Base-by-base conservation (phyloP, 53 echinoderm and acorn worm genomes). In the Glandiceps talaboti region DNA sequence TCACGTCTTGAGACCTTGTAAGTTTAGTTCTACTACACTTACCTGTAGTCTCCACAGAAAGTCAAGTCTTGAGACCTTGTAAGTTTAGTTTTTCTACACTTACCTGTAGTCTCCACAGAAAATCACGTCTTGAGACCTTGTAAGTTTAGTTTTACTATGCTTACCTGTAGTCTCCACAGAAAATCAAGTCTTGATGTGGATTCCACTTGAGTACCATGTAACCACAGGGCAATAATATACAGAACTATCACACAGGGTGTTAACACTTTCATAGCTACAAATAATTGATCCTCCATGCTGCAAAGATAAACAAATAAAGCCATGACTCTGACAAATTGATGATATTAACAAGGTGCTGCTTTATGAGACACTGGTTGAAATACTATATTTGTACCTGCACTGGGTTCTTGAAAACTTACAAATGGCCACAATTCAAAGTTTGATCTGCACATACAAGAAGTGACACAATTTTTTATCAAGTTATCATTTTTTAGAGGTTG, bases 31-130 rank as follows among this genome's bases (percentile, higher is more conserved):
- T 27, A 26, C 28, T 30, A 25, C 28, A 31, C 84, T 76, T 78
- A 93, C 96, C 90, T 96, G 93, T 31, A 94, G 82, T 80, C 93
- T 96, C 96, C 96, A 96, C 26, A 96, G 84, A 85, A 93, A 96
- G 84, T 96, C 96, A 14, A 96, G 93, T 79, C 93, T 93, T n/a
- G 96, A 88, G n/a, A n/a, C n/a, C n/a, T n/a, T n/a, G n/a, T n/a
- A n/a, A n/a, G n/a, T n/a, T n/a, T n/a, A n/a, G n/a, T n/a, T n/a
- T n/a, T n/a, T n/a, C n/a, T n/a, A n/a, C n/a, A n/a, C n/a, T n/a
- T n/a, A n/a, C n/a, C n/a, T n/a, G n/a, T n/a, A n/a, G n/a, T n/a
- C n/a, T n/a, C n/a, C n/a, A n/a, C n/a, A n/a, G 25, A 28, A 14
- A 28, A 80, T n/a, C 12, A 1, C 30, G 27, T n/a, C n/a, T n/a